Percentiles rank a stretch among this genome's conserved stretches.
Conservation (phyloP, 2,113 vertebrate species). For the Myxocyprinus asiaticus region DNA sequence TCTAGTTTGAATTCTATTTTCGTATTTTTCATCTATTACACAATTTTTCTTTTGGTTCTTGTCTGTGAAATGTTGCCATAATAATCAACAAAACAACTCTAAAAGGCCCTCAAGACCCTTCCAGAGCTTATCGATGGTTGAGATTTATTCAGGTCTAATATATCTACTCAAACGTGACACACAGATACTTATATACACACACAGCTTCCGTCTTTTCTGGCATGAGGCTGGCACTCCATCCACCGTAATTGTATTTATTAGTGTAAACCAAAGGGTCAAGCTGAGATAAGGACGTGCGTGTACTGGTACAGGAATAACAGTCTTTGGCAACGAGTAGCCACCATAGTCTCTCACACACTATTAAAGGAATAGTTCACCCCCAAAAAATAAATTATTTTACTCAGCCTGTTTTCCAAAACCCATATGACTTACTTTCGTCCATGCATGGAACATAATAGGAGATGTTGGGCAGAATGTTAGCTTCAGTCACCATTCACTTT, state of each 20-base stretch:
- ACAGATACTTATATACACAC: slow-evolving; percentile 9
- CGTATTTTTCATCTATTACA: not conserved
- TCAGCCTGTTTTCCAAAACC: no score
- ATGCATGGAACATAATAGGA: no score
- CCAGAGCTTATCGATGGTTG: slow-evolving; percentile 16
- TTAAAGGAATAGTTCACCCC: no score
- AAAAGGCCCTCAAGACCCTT: not conserved
- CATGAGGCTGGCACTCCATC: slow-evolving; percentile 24
- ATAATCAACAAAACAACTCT: no score
- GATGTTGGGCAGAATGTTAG: no score
- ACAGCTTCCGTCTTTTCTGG: slow-evolving; percentile 23
- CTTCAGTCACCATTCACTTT: no score
- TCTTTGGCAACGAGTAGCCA: not conserved
- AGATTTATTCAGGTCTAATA: not conserved
- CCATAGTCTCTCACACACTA: no score
- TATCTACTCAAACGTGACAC: slow-evolving; percentile 51
- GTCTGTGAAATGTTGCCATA: not conserved
- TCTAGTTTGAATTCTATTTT: not conserved
- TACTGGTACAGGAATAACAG: slow-evolving; percentile 1
- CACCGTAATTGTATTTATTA: slow-evolving; percentile 40
- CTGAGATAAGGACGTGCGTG: slow-evolving; percentile 8
- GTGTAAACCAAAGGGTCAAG: slow-evolving; percentile 19
- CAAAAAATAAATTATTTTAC: no score
- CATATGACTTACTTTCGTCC: no score
- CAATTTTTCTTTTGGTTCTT: not conserved